phyloP scores from a whole-genome alignment of 2,888 invertebrate species.

The Zelleria hepariella region DNA sequence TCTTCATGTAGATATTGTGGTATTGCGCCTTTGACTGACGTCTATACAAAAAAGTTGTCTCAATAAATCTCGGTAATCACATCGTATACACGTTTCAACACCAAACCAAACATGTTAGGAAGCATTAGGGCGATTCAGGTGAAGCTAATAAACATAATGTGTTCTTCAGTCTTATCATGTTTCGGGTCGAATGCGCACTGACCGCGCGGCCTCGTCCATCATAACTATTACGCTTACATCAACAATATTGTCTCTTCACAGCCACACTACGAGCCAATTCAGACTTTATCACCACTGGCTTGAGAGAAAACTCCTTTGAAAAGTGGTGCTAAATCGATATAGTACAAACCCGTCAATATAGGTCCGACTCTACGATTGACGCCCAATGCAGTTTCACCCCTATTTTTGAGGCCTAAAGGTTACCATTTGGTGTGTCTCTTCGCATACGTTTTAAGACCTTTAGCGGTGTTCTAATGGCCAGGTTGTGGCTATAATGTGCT shows the following conservation, averaged over 20 bases:
- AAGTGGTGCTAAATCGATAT: not conserved
- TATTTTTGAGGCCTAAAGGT: not conserved
- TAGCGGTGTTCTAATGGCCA: slow-evolving; percentile 18
- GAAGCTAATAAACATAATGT: slow-evolving; percentile 15
- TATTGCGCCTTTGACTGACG: too few species aligned
- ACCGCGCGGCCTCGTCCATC: slow-evolving; percentile 61
- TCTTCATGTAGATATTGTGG: too few species aligned
- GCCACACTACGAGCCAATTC: slow-evolving; percentile 18
- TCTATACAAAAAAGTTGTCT: too few species aligned
- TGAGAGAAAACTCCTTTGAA: slow-evolving; percentile 8
- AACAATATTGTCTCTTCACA: slow-evolving; percentile 64
- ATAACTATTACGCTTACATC: slow-evolving; percentile 68
- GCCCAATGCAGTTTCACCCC: not conserved
- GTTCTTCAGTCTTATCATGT: slow-evolving; percentile 42
- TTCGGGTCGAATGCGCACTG: slow-evolving; percentile 64
- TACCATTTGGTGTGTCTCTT: not conserved
- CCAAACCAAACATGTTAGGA: too few species aligned
- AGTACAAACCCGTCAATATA: not conserved
- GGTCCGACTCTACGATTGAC: not conserved
- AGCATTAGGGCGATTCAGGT: slow-evolving; percentile 8
- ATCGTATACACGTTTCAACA: too few species aligned
- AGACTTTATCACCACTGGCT: slow-evolving; percentile 13
- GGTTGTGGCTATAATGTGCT: slow-evolving; percentile 35
- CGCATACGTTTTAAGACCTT: not conserved
- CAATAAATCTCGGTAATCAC: too few species aligned